Conservation (phyloP, 2,888 invertebrate genomes). For the Baronia brevicornis region DNA sequence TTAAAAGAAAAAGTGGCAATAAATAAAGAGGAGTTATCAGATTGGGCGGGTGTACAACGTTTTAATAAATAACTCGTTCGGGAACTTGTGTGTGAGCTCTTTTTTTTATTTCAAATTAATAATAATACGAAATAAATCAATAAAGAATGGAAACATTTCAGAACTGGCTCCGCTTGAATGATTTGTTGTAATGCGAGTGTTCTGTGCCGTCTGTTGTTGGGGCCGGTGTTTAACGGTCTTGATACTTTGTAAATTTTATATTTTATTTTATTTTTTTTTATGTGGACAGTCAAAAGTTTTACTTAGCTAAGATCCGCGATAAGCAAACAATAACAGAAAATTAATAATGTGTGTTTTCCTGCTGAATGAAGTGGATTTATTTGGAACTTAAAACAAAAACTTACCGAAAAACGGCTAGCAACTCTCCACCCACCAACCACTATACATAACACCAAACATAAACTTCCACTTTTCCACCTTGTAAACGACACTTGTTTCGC, state of each 20-base stretch:
- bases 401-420: too few species aligned
- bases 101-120: conserved; percentile 60
- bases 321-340: too few species aligned
- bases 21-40: conserved; percentile 55
- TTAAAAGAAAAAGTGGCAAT: conserved; percentile 42
- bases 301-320: too few species aligned
- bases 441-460: too few species aligned
- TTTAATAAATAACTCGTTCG: conserved; percentile 59
- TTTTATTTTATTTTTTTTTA: too few species aligned
- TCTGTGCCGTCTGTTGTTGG: conserved; percentile 43
- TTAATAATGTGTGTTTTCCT: too few species aligned
- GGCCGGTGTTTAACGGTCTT: conserved; percentile 23
- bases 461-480: too few species aligned
- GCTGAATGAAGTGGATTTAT: too few species aligned
- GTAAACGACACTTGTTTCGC: too few species aligned
- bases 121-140: conserved; percentile 73
- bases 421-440: too few species aligned
- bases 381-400: too few species aligned
- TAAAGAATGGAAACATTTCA: conserved; percentile 69
- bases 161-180: conserved; percentile 62
- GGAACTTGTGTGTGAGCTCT: conserved; percentile 29
- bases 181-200: conserved; percentile 71
- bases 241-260: conserved; percentile 35
- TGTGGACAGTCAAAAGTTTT: too few species aligned
- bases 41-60: conserved; percentile 58